A percentile compares a stretch with the other conserved stretches of the same genome.
phyloP scores from a whole-genome alignment of 2,797 vertebrate genomes.

The Pempheris klunzingeri region DNA sequence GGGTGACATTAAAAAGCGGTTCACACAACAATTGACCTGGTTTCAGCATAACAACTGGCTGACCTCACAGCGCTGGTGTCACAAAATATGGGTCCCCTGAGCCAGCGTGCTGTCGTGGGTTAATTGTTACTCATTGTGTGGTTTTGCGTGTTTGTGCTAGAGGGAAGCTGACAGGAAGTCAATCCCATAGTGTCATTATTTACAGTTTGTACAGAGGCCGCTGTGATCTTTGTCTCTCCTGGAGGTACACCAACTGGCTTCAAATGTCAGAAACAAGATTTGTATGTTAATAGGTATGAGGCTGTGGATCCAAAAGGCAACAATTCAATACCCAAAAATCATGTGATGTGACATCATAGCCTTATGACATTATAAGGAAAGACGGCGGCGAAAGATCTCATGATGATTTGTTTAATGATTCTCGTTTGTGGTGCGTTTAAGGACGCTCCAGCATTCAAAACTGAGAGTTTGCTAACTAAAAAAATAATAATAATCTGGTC shows the following conservation, averaged over 20 bases:
- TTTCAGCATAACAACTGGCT: conserved; percentile 42
- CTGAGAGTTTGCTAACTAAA: background rate
- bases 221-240: conserved; percentile 48
- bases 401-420: background rate
- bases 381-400: too few species aligned
- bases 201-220: conserved; percentile 38
- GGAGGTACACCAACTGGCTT: conserved; percentile 34
- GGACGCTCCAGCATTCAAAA: background rate
- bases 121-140: conserved; percentile 66
- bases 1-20: background rate
- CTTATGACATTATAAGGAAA: background rate
- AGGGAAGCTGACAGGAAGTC: conserved; percentile 68
- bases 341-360: background rate
- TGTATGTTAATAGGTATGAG: background rate
- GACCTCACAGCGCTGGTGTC: conserved; percentile 37
- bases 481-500: too few species aligned
- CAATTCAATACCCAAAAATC: background rate
- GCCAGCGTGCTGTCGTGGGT: conserved; percentile 12
- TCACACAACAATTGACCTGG: conserved; percentile 46
- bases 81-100: conserved; percentile 57
- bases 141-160: conserved; percentile 40
- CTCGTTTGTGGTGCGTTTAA: background rate
- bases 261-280: conserved; percentile 26
- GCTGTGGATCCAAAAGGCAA: background rate
- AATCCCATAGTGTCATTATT: conserved; percentile 58